Conservation (phyloP, 2,888 invertebrate genomes). For the Megaustenia siamemsis region DNA sequence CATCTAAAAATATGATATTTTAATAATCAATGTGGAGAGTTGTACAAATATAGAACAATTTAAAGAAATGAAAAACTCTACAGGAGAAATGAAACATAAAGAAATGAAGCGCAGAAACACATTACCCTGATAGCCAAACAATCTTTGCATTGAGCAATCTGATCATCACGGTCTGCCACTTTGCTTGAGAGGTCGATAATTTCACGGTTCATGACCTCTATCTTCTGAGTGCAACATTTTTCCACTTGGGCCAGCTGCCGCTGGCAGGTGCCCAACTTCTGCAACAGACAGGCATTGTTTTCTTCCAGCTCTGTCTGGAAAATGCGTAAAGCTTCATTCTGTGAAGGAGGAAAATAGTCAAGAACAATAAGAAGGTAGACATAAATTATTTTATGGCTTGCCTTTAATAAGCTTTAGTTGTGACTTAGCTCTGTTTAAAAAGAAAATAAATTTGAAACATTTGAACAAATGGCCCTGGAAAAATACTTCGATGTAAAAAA, state of each 20-base stretch:
- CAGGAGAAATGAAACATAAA: too few species aligned
- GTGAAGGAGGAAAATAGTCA: too few species aligned
- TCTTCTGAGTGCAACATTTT: constrained; percentile 49
- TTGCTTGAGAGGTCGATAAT: constrained; percentile 41
- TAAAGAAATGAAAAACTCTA: too few species aligned
- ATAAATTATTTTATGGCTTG: background rate
- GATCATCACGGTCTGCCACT: constrained; percentile 46
- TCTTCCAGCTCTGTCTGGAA: constrained; percentile 43
- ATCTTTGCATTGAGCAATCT: constrained; percentile 43
- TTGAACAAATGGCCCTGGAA: too few species aligned
- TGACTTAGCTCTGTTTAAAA: too few species aligned
- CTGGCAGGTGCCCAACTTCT: constrained; percentile 46
- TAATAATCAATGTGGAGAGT: too few species aligned
- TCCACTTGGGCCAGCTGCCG: constrained; percentile 48
- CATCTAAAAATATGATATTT: too few species aligned
- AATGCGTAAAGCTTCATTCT: constrained; percentile 46
- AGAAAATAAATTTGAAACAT: too few species aligned
- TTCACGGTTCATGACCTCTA: constrained; percentile 50
- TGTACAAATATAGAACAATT: too few species aligned
- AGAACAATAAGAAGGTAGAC: background rate
- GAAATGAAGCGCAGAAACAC: background rate
- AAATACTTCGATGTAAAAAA: too few species aligned
- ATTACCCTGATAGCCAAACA: constrained; percentile 49
- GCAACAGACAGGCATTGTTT: constrained; percentile 46
- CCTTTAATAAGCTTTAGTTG: too few species aligned